A percentile compares a stretch with the other conserved stretches of the same genome.
Evolutionary conservation across 2,888 invertebrate species (phyloP).

Genomic region (Corythucha ciliata): DNA sequence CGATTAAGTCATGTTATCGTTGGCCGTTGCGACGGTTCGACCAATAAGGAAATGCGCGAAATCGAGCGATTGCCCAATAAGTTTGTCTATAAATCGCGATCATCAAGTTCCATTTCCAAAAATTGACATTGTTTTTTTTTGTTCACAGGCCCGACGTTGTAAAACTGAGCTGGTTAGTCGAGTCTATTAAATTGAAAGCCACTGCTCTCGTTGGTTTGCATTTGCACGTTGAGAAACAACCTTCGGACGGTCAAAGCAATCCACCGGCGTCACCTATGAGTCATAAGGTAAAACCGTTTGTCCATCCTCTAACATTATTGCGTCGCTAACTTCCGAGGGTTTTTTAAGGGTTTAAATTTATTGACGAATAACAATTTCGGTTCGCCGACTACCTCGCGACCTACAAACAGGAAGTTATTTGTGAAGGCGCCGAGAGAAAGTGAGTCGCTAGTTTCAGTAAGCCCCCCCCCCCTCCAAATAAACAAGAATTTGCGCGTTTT

Average conservation of each 20-base stretch:
- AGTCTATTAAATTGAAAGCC: constrained; percentile 55
- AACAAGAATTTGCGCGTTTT: too few species aligned
- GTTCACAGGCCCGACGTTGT: constrained; percentile 51
- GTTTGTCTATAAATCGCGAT: not conserved
- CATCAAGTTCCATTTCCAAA: not conserved
- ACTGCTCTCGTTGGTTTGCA: constrained; percentile 50
- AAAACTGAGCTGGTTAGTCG: constrained; percentile 62
- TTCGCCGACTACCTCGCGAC: too few species aligned
- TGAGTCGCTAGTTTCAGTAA: constrained; percentile 10
- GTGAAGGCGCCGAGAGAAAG: constrained; percentile 21
- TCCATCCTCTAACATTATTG: too few species aligned
- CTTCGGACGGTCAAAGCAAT: constrained; percentile 34
- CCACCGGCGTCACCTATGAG: constrained; percentile 48
- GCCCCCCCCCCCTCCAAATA: too few species aligned
- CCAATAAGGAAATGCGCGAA: not conserved
- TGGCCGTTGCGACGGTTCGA: constrained; percentile 44
- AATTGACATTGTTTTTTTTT: not conserved
- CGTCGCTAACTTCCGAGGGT: too few species aligned
- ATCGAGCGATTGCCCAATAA: constrained; percentile 13
- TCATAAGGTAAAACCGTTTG: constrained; percentile 48
- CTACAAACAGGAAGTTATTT: constrained; percentile 27
- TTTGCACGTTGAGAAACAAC: constrained; percentile 30
- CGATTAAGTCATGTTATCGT: constrained; percentile 73
- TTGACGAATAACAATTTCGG: too few species aligned
- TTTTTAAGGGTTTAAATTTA: too few species aligned